Evolutionary conservation across 1,140 invertebrate genomes (phyloP).

Genomic region (Neodiprion fabricii): DNA sequence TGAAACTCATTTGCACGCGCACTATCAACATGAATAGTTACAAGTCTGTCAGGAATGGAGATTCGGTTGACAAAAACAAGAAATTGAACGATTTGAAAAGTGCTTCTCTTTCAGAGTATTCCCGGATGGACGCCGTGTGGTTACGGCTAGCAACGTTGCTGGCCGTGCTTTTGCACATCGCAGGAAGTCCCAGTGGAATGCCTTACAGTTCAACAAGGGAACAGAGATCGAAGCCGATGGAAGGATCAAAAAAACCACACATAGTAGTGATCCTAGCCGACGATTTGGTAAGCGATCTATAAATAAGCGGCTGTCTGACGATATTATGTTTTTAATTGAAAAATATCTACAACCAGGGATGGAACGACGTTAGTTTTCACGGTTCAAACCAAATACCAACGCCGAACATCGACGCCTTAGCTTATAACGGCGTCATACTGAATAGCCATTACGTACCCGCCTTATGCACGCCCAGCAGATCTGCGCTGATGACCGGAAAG

Average conservation of each 20-base stretch:
- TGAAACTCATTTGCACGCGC: too few relatives aligned
- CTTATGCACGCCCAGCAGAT: slow-evolving; percentile 80
- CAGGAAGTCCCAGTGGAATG: slow-evolving; percentile 8
- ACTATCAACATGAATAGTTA: too few relatives aligned
- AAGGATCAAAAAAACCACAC: slow-evolving; percentile 51
- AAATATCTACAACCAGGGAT: slow-evolving; percentile 67
- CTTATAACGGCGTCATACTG: slow-evolving; percentile 78
- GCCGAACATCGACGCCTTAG: slow-evolving; percentile 84
- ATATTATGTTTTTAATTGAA: background rate
- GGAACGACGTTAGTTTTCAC: slow-evolving; percentile 90
- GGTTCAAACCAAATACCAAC: slow-evolving; percentile 84
- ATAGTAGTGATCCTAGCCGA: slow-evolving; percentile 68
- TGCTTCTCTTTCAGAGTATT: background rate
- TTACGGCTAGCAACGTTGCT: slow-evolving; percentile 12
- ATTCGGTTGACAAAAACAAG: too few relatives aligned
- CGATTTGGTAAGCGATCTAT: slow-evolving; percentile 60
- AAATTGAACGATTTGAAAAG: background rate
- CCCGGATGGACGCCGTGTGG: background rate
- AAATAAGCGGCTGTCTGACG: background rate
- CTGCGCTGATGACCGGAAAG: slow-evolving; percentile 81
- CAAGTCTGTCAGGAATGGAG: too few relatives aligned
- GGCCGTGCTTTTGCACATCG: background rate
- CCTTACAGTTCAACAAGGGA: slow-evolving; percentile 18
- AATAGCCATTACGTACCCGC: slow-evolving; percentile 78
- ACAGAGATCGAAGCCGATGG: background rate